Evolutionary conservation across 2,888 invertebrate species (phyloP).

Genomic region (Sarcophaga caerulescens): DNA sequence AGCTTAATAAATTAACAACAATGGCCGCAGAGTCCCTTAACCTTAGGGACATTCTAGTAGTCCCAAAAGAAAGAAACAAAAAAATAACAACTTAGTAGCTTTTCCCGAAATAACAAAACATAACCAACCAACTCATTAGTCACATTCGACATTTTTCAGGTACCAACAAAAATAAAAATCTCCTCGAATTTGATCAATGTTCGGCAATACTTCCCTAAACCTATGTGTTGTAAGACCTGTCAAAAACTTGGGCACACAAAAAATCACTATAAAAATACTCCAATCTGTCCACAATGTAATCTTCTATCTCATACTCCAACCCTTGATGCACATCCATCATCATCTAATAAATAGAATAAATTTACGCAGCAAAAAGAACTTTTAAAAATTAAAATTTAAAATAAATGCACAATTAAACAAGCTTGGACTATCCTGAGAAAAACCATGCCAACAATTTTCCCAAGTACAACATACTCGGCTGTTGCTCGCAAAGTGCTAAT

Average conservation of each 20-base stretch:
- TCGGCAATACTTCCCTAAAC: neutral
- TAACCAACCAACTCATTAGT: neutral
- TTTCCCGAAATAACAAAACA: too few relatives aligned
- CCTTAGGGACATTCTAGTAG: too few relatives aligned
- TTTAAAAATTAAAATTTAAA: neutral
- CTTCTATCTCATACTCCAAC: neutral
- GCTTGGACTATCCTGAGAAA: too few relatives aligned
- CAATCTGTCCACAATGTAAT: neutral
- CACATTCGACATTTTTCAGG: neutral
- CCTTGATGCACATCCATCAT: neutral
- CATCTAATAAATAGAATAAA: neutral
- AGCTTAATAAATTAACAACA: too few relatives aligned
- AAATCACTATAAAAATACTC: neutral
- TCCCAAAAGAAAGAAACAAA: too few relatives aligned
- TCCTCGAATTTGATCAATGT: constrained; percentile 1
- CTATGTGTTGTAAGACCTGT: neutral
- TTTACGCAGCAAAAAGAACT: constrained; percentile 11
- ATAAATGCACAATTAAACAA: too few relatives aligned
- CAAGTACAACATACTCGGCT: too few relatives aligned
- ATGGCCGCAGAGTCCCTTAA: too few relatives aligned
- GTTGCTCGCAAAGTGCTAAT: too few relatives aligned
- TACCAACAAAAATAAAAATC: neutral
- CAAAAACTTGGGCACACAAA: constrained; percentile 8
- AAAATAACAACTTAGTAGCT: too few relatives aligned
- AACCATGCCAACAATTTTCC: neutral